Evolutionary conservation across 2,113 vertebrate species (phyloP).

Genomic region (Gymnobelideus leadbeateri): DNA sequence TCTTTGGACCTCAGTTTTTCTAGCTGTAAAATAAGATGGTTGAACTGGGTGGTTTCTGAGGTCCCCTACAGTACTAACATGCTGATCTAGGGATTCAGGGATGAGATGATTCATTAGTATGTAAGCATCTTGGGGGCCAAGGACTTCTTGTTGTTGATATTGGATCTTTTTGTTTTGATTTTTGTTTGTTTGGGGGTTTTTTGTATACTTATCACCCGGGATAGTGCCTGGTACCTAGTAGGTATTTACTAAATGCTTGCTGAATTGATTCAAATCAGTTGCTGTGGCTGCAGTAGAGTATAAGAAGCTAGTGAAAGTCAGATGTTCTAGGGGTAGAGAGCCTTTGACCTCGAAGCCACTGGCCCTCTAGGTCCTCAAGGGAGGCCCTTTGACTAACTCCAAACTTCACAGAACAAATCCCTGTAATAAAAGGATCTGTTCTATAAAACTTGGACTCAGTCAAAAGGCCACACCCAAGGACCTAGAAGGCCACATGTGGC

Average conservation of each 20-base stretch:
- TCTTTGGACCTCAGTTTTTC: not conserved
- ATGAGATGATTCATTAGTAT: not conserved
- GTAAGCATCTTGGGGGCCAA: not conserved
- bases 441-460: too few relatives aligned
- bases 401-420: too few relatives aligned
- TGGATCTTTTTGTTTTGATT: not conserved
- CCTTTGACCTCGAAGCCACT: too few relatives aligned
- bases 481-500: too few relatives aligned
- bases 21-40: not conserved
- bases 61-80: not conserved
- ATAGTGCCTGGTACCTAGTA: not conserved
- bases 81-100: not conserved
- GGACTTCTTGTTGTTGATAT: not conserved
- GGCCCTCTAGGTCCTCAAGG: too few relatives aligned
- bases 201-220: not conserved
- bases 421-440: too few relatives aligned
- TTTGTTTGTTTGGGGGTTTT: not conserved
- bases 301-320: not conserved
- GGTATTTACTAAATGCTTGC: not conserved
- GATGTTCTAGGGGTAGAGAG: not conserved
- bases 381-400: too few relatives aligned
- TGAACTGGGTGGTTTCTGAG: not conserved
- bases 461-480: too few relatives aligned
- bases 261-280: not conserved
- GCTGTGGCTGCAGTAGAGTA: not conserved